Conservation (phyloP, 2,113 vertebrate genomes). For the Lates calcarifer region DNA sequence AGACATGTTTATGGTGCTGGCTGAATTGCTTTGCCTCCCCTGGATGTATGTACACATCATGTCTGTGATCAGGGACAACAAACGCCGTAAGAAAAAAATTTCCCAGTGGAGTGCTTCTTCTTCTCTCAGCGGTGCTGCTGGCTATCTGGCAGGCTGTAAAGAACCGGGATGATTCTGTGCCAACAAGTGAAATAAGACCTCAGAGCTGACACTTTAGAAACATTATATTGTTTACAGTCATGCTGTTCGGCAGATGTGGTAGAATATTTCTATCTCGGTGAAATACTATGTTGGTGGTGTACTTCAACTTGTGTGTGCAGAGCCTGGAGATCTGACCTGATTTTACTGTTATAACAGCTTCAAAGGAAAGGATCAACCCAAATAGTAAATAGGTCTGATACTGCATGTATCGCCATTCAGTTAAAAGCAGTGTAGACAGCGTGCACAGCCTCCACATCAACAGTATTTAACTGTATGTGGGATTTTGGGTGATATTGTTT, state of each 20-base stretch:
- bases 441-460: neutral
- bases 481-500: neutral
- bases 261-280: conserved; percentile 37
- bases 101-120: conserved; percentile 46
- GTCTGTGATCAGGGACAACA: conserved; percentile 60
- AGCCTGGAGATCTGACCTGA: conserved; percentile 72
- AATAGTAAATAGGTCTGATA: conserved; percentile 41
- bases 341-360: conserved; percentile 56
- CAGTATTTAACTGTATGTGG: neutral
- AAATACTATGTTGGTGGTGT: conserved; percentile 32
- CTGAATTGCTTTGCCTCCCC: conserved; percentile 37
- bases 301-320: conserved; percentile 27
- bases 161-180: conserved; percentile 24
- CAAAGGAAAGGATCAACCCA: conserved; percentile 48
- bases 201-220: conserved; percentile 40
- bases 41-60: conserved; percentile 45
- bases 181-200: conserved; percentile 57
- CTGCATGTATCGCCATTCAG: conserved; percentile 17
- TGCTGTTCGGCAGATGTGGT: conserved; percentile 21
- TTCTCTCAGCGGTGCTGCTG: conserved; percentile 30
- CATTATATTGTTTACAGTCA: conserved; percentile 50
- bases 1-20: conserved; percentile 39
- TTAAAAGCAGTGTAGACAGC: conserved; percentile 18
- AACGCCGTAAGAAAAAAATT: conserved; percentile 18
- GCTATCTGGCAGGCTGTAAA: conserved; percentile 48